phyloP scores from a whole-genome alignment of 1,140 invertebrate species.

The Microplitis mediator region DNA sequence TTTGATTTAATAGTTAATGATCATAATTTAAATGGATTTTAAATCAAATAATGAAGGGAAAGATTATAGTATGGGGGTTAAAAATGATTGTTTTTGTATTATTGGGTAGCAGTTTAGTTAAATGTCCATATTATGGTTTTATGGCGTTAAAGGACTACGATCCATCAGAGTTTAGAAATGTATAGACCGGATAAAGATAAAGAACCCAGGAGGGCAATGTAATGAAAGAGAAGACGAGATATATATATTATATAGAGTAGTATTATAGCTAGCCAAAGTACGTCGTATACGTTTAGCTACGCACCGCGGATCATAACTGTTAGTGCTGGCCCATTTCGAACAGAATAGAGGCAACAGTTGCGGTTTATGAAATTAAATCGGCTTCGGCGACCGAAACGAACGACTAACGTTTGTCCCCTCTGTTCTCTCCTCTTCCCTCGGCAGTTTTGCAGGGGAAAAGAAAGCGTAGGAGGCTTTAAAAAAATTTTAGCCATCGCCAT shows the following conservation, averaged over 20 bases:
- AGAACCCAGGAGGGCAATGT: not conserved
- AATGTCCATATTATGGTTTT: no score
- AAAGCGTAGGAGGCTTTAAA: slow-evolving; percentile 32
- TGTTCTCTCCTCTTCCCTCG: not conserved
- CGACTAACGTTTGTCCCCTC: slow-evolving; percentile 32
- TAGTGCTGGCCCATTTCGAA: slow-evolving; percentile 52
- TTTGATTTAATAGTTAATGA: not conserved
- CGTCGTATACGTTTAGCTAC: slow-evolving; percentile 9
- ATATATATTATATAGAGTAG: not conserved
- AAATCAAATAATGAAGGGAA: not conserved
- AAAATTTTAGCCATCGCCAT: slow-evolving; percentile 25
- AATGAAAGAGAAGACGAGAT: not conserved
- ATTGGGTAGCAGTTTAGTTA: no score
- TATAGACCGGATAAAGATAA: no score
- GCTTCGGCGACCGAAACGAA: slow-evolving; percentile 47
- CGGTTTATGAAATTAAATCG: slow-evolving; percentile 63
- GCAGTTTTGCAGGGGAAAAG: not conserved
- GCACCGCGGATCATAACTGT: slow-evolving; percentile 51
- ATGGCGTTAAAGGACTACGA: no score
- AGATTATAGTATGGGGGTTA: not conserved
- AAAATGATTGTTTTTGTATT: no score
- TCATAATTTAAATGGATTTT: not conserved
- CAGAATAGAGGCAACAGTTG: slow-evolving; percentile 61
- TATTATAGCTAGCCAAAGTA: slow-evolving; percentile 7
- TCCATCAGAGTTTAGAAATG: no score